Evolutionary conservation across 2,797 vertebrate species (phyloP), one percentile per base, ranked within the genome.

Genomic region (Telmatherina bonti): DNA sequence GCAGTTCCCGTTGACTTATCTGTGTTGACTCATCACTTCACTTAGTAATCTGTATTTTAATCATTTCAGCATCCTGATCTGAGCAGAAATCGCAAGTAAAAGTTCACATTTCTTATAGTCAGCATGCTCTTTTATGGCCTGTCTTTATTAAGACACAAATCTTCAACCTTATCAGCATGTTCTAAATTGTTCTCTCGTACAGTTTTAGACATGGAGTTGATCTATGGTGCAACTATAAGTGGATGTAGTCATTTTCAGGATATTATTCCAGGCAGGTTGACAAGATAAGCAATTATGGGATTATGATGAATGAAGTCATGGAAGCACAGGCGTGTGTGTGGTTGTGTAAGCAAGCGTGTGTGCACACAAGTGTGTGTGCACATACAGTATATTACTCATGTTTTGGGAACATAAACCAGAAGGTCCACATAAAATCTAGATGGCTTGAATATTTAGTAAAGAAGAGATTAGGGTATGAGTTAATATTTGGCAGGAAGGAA

Each of bases 231-330:
- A 76, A 54, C 65, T 36, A 74, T 66, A 76, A 83, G 71, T 66
- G 67, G 18, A 58, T 73, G 16, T 57, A 38, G 81, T 79, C 43
- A 67, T 78, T 80, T 74, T 65, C 38, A 58, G 67, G 52, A 62
- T 67, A 69, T 73, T 26, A 56, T 27, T 61, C 61, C 53, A 49
- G 52, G 62, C 56, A 74, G 54, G 63, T 63, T 75, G 78, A 70
- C 68, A 73, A 82, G 74, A 82, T 80, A 70, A 81, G 72, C 63
- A 66, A 67, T 72, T 84, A 52, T 59, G 65, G 31, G 63, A 85
- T 76, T 69, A 73, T 66, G 79, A 84, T 84, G 67, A 79, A 81
- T 79, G 9, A 74, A 60, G 15, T 20, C 45, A 62, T 62, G 26
- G 31, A 67, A 16, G 33, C 41, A 5, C 64, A 41, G 45, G 55